Evolutionary conservation across 2,888 invertebrate species (phyloP), one percentile per base, ranked within the genome.

Genomic region (Ochropleura leucogaster): DNA sequence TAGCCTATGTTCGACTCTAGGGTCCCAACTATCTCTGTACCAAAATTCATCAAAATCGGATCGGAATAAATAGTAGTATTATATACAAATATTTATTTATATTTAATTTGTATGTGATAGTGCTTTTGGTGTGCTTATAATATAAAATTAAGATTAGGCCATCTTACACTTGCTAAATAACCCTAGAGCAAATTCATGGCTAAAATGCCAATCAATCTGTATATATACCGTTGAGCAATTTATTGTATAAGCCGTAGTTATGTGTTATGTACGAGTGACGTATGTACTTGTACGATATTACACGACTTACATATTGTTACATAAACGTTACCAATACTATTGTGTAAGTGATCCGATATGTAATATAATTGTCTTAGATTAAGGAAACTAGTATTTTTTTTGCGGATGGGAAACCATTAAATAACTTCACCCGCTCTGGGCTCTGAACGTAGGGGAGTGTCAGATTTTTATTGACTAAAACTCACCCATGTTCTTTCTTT

Each of bases 231-330:
- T 75, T 77, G 65, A 76, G 85, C 73, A 84, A 78, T 74, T 82
- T 72, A 76, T 85, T 85, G 75, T 82, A 73, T 82, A 85, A 87
- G 64, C 59, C 14, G 0, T 0, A 51, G 69, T 82, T 85, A 82
- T 82, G 70, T 76, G 67, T 82, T 85, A 82, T 82, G 70, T 82
- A 42, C 68, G 10, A 44, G 51, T 71, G 82, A 72, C 77, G 82
- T 85, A 62, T 72, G 77, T 55, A 71, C 68, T 62, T 74, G 55
- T 53, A 57, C 81, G 75, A 76, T 85, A 82, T 76, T 82, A 82
- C 82, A 85, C 53, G 67, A 30, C 82, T 76, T 72, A 85, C 82
- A 82, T 77, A 68, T 72, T 82, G 78, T 85, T 83, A 82, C 64
- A 72, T 83, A 85, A 78, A 78, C 30, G 55, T 82, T 83, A 69